Conservation (phyloP, 2,888 invertebrate genomes). For the Diplolepis rosae region DNA sequence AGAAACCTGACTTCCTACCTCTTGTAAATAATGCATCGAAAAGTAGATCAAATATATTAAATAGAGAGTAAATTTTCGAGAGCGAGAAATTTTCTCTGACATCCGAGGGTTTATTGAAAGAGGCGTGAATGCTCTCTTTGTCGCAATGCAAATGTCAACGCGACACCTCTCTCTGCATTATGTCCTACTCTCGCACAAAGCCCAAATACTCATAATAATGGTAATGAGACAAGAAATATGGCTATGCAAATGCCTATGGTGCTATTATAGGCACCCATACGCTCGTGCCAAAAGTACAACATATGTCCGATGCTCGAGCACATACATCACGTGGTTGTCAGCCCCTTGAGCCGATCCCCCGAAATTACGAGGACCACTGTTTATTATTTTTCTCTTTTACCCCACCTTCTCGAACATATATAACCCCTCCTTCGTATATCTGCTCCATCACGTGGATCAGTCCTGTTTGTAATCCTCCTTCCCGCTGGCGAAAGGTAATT, state of each 20-base stretch:
- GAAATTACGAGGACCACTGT: slow-evolving; percentile 64
- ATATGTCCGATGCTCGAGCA: slow-evolving; percentile 36
- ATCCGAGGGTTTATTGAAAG: slow-evolving; percentile 51
- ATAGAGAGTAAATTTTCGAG: slow-evolving; percentile 17
- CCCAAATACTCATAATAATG: slow-evolving; percentile 65
- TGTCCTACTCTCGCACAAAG: slow-evolving; percentile 60
- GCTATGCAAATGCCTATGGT: slow-evolving; percentile 59
- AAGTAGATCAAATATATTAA: slow-evolving; percentile 23
- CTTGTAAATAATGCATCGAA: slow-evolving; percentile 24
- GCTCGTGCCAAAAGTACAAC: slow-evolving; percentile 41
- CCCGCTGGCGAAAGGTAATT: slow-evolving; percentile 10
- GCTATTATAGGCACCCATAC: slow-evolving; percentile 31
- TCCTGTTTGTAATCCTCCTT: slow-evolving; percentile 5
- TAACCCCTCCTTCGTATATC: background rate
- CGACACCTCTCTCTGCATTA: slow-evolving; percentile 54
- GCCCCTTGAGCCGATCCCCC: slow-evolving; percentile 60
- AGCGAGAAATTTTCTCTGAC: slow-evolving; percentile 27
- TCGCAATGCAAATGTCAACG: slow-evolving; percentile 69
- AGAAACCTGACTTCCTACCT: slow-evolving; percentile 6
- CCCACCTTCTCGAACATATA: background rate
- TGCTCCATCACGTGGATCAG: slow-evolving; percentile 6
- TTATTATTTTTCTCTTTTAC: slow-evolving; percentile 62
- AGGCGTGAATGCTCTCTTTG: slow-evolving; percentile 72
- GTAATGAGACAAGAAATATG: slow-evolving; percentile 71
- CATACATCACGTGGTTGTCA: slow-evolving; percentile 62